phyloP scores from a whole-genome alignment of 1,140 invertebrate species.

The Leptestheria dahalacensis region DNA sequence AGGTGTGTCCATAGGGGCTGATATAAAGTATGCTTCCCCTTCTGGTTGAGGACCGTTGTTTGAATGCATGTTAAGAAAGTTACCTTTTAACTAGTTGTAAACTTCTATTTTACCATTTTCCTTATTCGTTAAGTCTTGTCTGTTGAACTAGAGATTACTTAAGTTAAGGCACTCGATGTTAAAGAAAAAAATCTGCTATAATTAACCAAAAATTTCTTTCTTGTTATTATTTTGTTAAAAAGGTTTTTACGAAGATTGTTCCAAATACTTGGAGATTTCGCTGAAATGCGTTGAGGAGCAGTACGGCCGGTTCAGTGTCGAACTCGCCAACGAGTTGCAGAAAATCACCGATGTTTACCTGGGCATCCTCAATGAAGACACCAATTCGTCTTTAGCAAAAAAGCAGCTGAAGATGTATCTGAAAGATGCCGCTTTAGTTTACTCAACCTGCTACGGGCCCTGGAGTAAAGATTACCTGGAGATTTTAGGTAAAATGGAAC shows the following conservation, averaged over 20 bases:
- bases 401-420: slow-evolving; percentile 8
- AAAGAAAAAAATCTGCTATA: too few relatives aligned
- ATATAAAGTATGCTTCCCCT: too few relatives aligned
- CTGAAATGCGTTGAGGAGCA: slow-evolving; percentile 31
- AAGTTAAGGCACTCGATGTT: too few relatives aligned
- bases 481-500: not conserved
- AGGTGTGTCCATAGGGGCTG: too few relatives aligned
- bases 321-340: slow-evolving; percentile 38
- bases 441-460: slow-evolving; percentile 12
- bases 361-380: not conserved
- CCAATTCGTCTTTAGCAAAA: not conserved
- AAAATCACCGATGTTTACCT: slow-evolving; percentile 29
- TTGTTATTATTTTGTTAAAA: not conserved
- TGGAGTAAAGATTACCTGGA: slow-evolving; percentile 14
- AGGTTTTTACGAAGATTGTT: slow-evolving; percentile 31
- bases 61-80: too few relatives aligned
- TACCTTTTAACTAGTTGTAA: too few relatives aligned
- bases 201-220: slow-evolving; percentile 16
- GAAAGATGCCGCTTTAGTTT: slow-evolving; percentile 10
- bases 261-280: slow-evolving; percentile 31
- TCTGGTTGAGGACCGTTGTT: too few relatives aligned
- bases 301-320: slow-evolving; percentile 39
- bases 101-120: too few relatives aligned
- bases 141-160: too few relatives aligned
- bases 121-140: too few relatives aligned